phyloP scores from a whole-genome alignment of 2,113 vertebrate genomes.

The Oceanodroma tethys region DNA sequence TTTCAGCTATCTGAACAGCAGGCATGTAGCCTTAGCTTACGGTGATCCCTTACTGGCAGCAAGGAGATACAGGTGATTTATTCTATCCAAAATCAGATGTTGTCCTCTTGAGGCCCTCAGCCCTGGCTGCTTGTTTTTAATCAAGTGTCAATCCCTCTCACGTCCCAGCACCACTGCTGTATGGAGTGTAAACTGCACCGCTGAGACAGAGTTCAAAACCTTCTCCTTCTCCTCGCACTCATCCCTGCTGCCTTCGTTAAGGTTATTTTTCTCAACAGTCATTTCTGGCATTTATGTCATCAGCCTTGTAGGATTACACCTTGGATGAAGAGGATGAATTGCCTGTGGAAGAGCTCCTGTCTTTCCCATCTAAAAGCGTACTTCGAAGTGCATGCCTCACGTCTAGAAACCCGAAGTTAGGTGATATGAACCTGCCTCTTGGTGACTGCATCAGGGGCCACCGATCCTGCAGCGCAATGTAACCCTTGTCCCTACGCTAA shows the following conservation, averaged over 20 bases:
- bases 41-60: not conserved
- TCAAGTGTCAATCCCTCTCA: not conserved
- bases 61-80: not conserved
- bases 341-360: not conserved
- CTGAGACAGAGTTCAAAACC: not conserved
- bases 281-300: not conserved
- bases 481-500: not conserved
- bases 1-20: not conserved
- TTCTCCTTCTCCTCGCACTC: not conserved
- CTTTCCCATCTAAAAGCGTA: not conserved
- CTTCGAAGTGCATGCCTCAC: accelerated
- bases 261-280: not conserved
- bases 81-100: not conserved
- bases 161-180: not conserved
- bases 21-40: not conserved
- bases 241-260: not conserved
- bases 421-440: not conserved
- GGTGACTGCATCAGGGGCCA: not conserved
- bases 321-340: not conserved
- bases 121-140: not conserved
- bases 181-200: not conserved
- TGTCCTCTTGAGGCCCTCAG: not conserved
- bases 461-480: not conserved
- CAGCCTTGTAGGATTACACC: not conserved
- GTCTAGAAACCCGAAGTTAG: not conserved